These are phyloP conservation scores for Sitophilus oryzae DNA, from an alignment of 1,140 invertebrate genomes.

Conservation along the genomic window DNA sequence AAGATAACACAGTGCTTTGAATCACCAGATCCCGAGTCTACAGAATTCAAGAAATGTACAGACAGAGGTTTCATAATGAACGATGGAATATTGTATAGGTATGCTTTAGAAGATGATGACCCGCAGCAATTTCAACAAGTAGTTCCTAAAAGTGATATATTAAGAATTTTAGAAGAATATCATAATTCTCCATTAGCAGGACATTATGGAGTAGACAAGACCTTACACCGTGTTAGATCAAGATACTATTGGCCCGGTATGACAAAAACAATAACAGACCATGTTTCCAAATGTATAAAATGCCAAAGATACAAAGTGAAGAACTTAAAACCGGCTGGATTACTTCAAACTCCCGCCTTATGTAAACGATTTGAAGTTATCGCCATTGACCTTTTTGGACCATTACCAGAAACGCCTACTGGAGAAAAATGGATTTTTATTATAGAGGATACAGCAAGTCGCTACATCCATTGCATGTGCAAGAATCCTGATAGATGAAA, in stretches of 20 bases:
- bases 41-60: slow-evolving; percentile 10
- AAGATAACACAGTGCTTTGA: too few species aligned
- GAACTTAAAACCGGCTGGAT: slow-evolving; percentile 28
- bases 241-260: slow-evolving; percentile 17
- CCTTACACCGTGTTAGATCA: slow-evolving; percentile 10
- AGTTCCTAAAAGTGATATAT: neutral
- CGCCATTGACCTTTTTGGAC: slow-evolving; percentile 34
- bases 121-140: slow-evolving; percentile 5
- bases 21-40: neutral
- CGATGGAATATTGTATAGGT: slow-evolving; percentile 17
- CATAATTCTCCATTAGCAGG: neutral
- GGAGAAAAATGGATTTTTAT: slow-evolving; percentile 22
- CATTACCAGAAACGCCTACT: slow-evolving; percentile 11
- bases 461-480: slow-evolving; percentile 26
- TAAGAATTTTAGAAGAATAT: neutral
- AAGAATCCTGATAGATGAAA: slow-evolving; percentile 15
- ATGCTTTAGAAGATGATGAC: slow-evolving; percentile 16
- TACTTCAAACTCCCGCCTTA: slow-evolving; percentile 30
- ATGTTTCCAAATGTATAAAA: slow-evolving; percentile 9
- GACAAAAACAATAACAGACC: slow-evolving; percentile 4
- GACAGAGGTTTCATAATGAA: slow-evolving; percentile 12
- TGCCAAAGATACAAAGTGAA: slow-evolving; percentile 7
- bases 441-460: slow-evolving; percentile 23
- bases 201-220: slow-evolving; percentile 31
- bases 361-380: slow-evolving; percentile 33